A percentile compares a stretch with the other conserved stretches of the same genome.
These are phyloP conservation scores for Falco rusticolus DNA, from an alignment of 2,797 vertebrate genomes.

Conservation along the genomic window DNA sequence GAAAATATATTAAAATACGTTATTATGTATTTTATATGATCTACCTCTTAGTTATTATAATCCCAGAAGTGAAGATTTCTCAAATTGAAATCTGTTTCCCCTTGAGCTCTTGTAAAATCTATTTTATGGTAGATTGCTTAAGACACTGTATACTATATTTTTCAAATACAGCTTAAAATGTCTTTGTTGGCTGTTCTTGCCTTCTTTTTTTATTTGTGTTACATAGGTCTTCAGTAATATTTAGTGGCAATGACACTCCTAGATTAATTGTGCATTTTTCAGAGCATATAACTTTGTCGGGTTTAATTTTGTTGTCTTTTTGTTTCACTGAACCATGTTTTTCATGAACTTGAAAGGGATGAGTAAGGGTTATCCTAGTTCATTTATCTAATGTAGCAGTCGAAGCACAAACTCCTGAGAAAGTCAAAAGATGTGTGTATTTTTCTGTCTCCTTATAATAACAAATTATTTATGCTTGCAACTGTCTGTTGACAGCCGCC, in stretches of 20 bases:
- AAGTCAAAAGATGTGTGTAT: background rate
- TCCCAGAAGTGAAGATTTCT: background rate
- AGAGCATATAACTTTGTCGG: background rate
- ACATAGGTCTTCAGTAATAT: background rate
- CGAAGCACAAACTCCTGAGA: background rate
- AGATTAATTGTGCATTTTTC: background rate
- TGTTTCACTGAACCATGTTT: background rate
- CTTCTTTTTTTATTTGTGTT: background rate
- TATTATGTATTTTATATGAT: background rate
- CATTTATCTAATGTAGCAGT: background rate
- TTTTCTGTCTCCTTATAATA: background rate
- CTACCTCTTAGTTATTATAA: background rate
- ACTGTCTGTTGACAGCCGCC: background rate
- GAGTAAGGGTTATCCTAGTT: background rate
- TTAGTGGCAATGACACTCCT: background rate
- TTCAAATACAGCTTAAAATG: background rate
- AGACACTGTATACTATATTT: background rate
- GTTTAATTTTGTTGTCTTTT: slow-evolving; percentile 16
- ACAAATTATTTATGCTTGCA: background rate
- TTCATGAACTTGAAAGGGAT: background rate
- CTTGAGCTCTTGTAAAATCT: background rate
- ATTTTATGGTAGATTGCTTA: background rate
- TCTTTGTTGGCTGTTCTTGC: background rate
- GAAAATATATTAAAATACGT: background rate
- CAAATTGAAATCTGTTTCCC: background rate